These are phyloP conservation scores for Ciconia nigra DNA, from an alignment of 2,797 vertebrate genomes.

Conservation along the genomic window DNA sequence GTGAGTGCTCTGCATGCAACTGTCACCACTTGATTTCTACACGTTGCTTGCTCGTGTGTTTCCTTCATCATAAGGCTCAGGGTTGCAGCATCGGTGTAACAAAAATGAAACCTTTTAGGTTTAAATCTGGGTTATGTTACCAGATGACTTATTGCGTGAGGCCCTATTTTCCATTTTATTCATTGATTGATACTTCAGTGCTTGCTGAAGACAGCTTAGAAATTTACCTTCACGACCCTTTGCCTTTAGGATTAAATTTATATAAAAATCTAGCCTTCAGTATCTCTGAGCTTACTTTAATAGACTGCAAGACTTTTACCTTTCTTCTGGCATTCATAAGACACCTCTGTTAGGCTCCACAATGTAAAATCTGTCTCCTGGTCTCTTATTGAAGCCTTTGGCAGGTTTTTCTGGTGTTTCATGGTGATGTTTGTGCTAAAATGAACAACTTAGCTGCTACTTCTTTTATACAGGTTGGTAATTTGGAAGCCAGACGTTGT, in stretches of 20 bases:
- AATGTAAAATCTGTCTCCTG: not conserved
- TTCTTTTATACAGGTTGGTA: not conserved
- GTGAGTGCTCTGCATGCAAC: not conserved
- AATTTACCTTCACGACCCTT: not conserved
- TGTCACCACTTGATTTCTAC: not conserved
- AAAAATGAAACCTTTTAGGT: not conserved
- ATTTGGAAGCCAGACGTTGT: not conserved
- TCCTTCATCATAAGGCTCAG: not conserved
- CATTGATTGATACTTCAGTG: not conserved
- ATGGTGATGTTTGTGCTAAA: not conserved
- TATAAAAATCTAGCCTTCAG: not conserved
- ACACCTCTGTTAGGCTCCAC: not conserved
- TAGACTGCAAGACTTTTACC: not conserved
- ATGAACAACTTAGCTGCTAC: not conserved
- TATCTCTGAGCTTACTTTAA: not conserved
- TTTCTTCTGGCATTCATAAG: not conserved
- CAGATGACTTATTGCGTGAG: not conserved
- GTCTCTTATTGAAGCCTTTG: not conserved
- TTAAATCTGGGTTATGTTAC: not conserved
- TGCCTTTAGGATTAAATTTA: not conserved
- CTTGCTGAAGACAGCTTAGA: not conserved
- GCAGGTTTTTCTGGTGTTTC: not conserved
- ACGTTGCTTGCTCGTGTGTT: not conserved
- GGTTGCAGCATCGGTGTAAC: not conserved
- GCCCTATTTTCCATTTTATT: not conserved